phyloP scores from a whole-genome alignment of 2,797 vertebrate genomes.

The Chrysocyon brachyurus region DNA sequence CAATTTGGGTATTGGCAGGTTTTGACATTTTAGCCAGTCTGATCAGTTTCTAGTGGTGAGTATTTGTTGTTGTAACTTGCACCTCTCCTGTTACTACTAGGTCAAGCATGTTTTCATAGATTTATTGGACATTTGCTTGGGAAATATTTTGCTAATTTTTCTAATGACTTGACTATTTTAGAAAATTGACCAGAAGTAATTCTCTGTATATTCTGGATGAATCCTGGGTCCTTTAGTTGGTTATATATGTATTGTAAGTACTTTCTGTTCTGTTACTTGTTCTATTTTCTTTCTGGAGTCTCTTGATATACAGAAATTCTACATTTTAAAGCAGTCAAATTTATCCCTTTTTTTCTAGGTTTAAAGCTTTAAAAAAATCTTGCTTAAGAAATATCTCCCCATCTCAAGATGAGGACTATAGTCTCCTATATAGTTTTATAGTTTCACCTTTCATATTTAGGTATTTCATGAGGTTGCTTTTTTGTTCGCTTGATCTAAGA shows the following conservation, averaged over 20 bases:
- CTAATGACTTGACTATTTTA: background rate
- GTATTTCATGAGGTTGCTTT: background rate
- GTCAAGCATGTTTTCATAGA: background rate
- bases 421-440: background rate
- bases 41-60: background rate
- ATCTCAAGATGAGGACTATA: background rate
- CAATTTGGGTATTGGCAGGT: background rate
- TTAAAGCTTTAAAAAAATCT: constrained; percentile 9
- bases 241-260: background rate
- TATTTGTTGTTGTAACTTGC: background rate
- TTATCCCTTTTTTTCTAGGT: background rate
- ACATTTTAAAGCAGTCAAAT: background rate
- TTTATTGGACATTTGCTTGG: constrained; percentile 11
- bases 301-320: background rate
- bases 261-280: background rate
- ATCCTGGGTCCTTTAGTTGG: background rate
- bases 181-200: background rate
- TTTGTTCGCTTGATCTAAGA: background rate
- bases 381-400: background rate
- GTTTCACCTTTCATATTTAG: background rate
- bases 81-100: background rate
- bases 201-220: background rate
- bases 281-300: background rate
- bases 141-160: background rate
- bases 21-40: background rate